Percentiles rank a stretch among this genome's conserved stretches.
Conservation (phyloP, 30 jellyfish, hydroid and myxozoan species). For the Cassiopea andromeda region DNA sequence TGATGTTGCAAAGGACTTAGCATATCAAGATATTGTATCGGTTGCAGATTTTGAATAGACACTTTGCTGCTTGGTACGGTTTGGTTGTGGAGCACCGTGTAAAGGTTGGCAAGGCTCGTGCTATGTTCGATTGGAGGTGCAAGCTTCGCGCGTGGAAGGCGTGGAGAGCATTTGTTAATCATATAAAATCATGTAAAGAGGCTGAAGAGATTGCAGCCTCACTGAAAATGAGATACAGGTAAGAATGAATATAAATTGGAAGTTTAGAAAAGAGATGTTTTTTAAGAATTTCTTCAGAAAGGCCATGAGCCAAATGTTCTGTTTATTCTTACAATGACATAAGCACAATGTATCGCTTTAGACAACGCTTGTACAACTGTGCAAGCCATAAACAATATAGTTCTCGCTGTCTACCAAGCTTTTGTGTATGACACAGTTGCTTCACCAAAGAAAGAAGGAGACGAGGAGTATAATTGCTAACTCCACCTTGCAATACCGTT, state of each 20-base stretch:
- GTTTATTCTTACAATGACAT: background rate
- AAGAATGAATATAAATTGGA: background rate
- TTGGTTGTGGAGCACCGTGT: slow-evolving; percentile 68
- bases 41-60: slow-evolving; percentile 72
- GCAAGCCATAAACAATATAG: no score
- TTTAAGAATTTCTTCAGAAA: background rate
- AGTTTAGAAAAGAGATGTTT: background rate
- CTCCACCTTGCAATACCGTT: no score
- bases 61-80: slow-evolving; percentile 87
- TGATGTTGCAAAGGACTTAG: no score
- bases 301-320: background rate
- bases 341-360: no score
- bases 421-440: no score
- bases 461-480: no score
- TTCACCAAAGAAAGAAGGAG: no score
- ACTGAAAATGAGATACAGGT: slow-evolving; percentile 79
- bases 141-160: slow-evolving; percentile 95
- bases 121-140: slow-evolving; percentile 83
- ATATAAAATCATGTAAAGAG: slow-evolving; percentile 59
- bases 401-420: no score
- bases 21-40: background rate
- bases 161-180: slow-evolving; percentile 81
- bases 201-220: slow-evolving; percentile 75
- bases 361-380: no score
- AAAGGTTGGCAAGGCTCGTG: slow-evolving; percentile 77